Evolutionary conservation across 2,113 vertebrate species (phyloP).

Genomic region (Bagarius yarrelli): DNA sequence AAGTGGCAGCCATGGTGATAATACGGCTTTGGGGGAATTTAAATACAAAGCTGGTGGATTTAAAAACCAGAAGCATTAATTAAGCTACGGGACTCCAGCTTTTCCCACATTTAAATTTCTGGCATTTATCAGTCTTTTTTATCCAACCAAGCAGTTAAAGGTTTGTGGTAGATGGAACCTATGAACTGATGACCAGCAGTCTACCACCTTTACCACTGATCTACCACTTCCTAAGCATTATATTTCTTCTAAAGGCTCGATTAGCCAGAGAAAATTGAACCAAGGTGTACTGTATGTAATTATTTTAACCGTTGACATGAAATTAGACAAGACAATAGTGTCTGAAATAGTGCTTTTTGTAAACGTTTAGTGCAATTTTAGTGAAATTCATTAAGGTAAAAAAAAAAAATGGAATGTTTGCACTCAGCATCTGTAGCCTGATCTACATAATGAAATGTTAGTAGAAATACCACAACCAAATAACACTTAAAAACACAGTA

Average conservation of each 20-base stretch:
- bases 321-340: background rate
- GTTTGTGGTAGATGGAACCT: too few species aligned
- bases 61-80: conserved; percentile 2
- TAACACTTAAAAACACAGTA: background rate
- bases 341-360: background rate
- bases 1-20: conserved; percentile 2
- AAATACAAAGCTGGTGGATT: conserved; percentile 6
- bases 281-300: conserved; percentile 8
- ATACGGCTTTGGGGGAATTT: background rate
- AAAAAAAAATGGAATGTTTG: background rate
- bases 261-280: conserved; percentile 34
- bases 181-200: too few species aligned
- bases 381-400: background rate
- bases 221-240: conserved; percentile 45
- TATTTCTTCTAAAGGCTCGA: conserved; percentile 25
- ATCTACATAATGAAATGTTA: background rate
- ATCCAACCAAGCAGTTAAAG: too few species aligned
- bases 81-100: conserved; percentile 55
- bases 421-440: background rate
- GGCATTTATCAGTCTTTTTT: too few species aligned
- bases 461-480: background rate
- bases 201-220: too few species aligned
- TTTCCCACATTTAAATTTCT: background rate
- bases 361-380: background rate
- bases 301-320: conserved; percentile 1